Evolutionary conservation across 1,140 invertebrate species (phyloP).

Genomic region (Cydia strobilella): DNA sequence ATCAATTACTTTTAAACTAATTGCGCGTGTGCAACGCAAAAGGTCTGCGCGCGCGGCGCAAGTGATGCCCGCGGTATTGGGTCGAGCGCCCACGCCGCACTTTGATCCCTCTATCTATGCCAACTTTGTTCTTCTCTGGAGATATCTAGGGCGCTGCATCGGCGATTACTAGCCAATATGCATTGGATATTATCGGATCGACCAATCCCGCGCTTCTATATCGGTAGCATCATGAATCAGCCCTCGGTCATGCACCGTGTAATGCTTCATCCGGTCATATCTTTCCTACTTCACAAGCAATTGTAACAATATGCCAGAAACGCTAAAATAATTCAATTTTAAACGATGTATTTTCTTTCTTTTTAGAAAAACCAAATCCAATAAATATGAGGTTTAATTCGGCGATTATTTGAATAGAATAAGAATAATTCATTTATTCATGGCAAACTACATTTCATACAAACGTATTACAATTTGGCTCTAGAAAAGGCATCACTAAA

Average conservation of each 20-base stretch:
- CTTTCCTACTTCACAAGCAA: background rate
- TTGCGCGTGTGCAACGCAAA: slow-evolving; percentile 55
- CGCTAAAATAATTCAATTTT: background rate
- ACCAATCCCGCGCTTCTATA: slow-evolving; percentile 42
- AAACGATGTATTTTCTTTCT: background rate
- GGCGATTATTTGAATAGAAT: background rate
- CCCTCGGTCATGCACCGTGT: slow-evolving; percentile 14
- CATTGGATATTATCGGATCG: slow-evolving; percentile 54
- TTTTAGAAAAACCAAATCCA: background rate
- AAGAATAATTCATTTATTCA: too few species aligned
- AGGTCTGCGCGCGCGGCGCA: slow-evolving; percentile 54
- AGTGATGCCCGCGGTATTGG: slow-evolving; percentile 70
- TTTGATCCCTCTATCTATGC: slow-evolving; percentile 78
- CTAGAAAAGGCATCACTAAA: background rate
- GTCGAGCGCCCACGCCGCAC: slow-evolving; percentile 76
- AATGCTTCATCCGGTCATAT: slow-evolving; percentile 15
- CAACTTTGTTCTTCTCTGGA: slow-evolving; percentile 74
- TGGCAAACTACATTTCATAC: too few species aligned
- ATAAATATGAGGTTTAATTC: background rate
- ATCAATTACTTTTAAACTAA: slow-evolving; percentile 51
- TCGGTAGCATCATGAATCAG: slow-evolving; percentile 31
- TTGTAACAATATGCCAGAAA: background rate
- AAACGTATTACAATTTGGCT: too few species aligned
- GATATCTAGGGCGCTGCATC: slow-evolving; percentile 68
- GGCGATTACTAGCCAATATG: slow-evolving; percentile 44